Percentiles rank a stretch among this genome's conserved stretches.
Conservation (phyloP, 2,888 invertebrate species). For the Trichogramma evanescens region DNA sequence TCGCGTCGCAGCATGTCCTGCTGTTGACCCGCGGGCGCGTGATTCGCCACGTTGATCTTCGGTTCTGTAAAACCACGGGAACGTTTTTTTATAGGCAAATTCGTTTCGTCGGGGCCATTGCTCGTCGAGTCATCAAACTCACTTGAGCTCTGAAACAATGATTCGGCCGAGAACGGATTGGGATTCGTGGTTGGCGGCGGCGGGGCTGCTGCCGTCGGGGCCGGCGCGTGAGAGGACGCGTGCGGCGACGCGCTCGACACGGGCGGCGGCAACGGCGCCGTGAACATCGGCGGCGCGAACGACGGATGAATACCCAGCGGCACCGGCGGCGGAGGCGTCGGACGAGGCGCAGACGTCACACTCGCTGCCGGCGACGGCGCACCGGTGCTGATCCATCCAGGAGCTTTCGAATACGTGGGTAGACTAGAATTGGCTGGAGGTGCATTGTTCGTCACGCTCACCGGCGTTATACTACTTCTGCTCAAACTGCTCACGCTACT, state of each 20-base stretch:
- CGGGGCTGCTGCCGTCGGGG: conserved; percentile 44
- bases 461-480: conserved; percentile 61
- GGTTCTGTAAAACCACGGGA: conserved; percentile 14
- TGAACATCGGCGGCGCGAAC: conserved; percentile 63
- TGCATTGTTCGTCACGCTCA: conserved; percentile 49
- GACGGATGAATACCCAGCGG: conserved; percentile 50
- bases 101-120: neutral
- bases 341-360: conserved; percentile 50
- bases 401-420: conserved; percentile 50
- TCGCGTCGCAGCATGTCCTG: conserved; percentile 83
- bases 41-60: conserved; percentile 39
- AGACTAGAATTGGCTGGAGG: conserved; percentile 57
- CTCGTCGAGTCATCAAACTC: conserved; percentile 46
- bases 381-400: conserved; percentile 47
- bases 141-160: conserved; percentile 75
- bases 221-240: conserved; percentile 40
- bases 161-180: conserved; percentile 82
- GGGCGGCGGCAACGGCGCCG: conserved; percentile 56
- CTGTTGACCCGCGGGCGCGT: conserved; percentile 43
- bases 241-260: conserved; percentile 46
- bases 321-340: conserved; percentile 52
- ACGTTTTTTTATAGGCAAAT: conserved; percentile 19
- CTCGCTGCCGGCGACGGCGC: conserved; percentile 49
- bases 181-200: conserved; percentile 56
- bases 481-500: conserved; percentile 81